Percentiles rank a stretch among this genome's conserved stretches.
These are phyloP conservation scores for Morbakka virulenta DNA, from an alignment of 30 jellyfish, hydroid and myxozoan genomes.

Conservation along the genomic window DNA sequence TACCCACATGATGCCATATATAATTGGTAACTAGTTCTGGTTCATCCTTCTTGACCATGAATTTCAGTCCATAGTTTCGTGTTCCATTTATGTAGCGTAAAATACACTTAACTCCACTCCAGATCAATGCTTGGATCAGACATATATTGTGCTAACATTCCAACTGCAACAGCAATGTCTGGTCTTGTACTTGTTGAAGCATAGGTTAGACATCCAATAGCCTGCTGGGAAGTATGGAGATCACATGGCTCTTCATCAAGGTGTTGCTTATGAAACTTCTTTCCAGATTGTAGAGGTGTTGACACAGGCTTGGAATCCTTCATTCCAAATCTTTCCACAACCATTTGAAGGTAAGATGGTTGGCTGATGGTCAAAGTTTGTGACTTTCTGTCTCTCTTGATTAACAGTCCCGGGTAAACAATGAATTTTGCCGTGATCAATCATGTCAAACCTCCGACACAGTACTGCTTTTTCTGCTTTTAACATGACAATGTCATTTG, in stretches of 20 bases:
- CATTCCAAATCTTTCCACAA: conserved; percentile 59
- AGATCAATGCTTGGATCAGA: conserved; percentile 57
- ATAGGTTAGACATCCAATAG: no score
- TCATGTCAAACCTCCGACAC: no score
- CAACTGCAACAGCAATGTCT: conserved; percentile 60
- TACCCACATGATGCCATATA: no score
- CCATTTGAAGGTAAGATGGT: conserved; percentile 25
- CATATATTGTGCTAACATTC: conserved; percentile 39
- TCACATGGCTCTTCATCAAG: conserved; percentile 45
- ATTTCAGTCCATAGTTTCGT: no score
- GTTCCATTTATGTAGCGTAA: conserved; percentile 58
- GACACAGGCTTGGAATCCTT: conserved; percentile 49
- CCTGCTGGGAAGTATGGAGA: conserved; percentile 22
- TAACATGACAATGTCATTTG: no score
- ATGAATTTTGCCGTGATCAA: no score
- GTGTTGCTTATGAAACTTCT: conserved; percentile 11
- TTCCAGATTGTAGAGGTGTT: conserved; percentile 49
- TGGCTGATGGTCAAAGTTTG: no score
- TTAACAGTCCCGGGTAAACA: conserved; percentile 22
- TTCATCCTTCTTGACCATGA: no score
- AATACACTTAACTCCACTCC: conserved; percentile 48
- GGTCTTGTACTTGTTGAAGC: conserved; percentile 54
- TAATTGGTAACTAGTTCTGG: no score
- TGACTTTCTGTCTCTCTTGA: conserved; percentile 13
- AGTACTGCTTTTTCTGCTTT: no score